A percentile compares a stretch with the other conserved stretches of the same genome.
Conservation (phyloP, 2,797 vertebrate species). For the Borostomias antarcticus region DNA sequence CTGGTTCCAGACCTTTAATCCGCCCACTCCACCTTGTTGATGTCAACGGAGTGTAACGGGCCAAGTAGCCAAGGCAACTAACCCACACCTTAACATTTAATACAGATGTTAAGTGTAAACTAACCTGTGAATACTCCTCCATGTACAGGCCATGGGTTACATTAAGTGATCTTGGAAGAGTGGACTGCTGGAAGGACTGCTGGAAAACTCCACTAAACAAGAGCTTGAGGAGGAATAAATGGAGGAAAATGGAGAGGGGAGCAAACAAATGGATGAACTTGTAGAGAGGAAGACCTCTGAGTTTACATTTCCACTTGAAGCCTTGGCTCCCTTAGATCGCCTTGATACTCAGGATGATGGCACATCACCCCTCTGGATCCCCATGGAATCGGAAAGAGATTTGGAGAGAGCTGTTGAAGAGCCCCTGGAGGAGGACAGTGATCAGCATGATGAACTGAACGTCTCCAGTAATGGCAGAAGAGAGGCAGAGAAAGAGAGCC, state of each 20-base stretch:
- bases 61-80: no score
- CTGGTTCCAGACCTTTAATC: no score
- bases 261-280: neutral
- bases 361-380: neutral
- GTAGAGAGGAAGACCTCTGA: no score
- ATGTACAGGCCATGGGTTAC: neutral
- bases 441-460: constrained; percentile 57
- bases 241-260: constrained; percentile 19
- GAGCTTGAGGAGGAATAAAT: constrained; percentile 19
- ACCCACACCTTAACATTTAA: no score
- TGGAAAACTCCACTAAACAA: constrained; percentile 24
- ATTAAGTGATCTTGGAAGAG: neutral
- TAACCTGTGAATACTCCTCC: no score
- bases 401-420: constrained; percentile 31
- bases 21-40: no score
- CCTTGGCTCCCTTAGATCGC: neutral
- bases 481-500: constrained; percentile 66
- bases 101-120: no score
- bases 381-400: neutral
- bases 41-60: no score
- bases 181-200: constrained; percentile 23
- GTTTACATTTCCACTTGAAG: constrained; percentile 3
- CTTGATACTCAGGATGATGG: no score
- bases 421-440: constrained; percentile 73
- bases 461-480: constrained; percentile 26